Percentiles rank a stretch among this genome's conserved stretches.
Conservation (phyloP, 2,113 vertebrate genomes). For the Cryptomyrus ogoouensis region DNA sequence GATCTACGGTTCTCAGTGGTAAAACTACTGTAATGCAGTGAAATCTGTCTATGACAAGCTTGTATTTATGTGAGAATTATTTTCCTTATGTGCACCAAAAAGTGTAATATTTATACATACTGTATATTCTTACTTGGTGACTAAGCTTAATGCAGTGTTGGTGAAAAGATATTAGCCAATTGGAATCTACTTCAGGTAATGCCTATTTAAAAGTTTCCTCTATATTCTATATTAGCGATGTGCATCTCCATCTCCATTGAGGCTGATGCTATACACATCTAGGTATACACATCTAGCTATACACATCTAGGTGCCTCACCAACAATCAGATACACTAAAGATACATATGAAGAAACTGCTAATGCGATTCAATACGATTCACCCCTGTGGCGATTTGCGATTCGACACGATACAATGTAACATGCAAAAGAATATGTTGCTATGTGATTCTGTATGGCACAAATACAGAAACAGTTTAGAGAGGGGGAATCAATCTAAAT, state of each 20-base stretch:
- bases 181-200: neutral
- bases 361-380: neutral
- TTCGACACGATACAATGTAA: neutral
- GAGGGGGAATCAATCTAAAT: neutral
- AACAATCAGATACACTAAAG: neutral
- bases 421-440: neutral
- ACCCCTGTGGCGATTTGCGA: neutral
- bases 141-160: neutral
- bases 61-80: neutral
- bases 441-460: neutral
- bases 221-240: neutral
- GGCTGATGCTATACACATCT: neutral
- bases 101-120: neutral
- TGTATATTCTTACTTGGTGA: neutral
- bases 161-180: neutral
- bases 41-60: neutral
- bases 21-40: neutral
- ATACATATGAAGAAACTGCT: neutral
- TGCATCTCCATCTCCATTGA: neutral
- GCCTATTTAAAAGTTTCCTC: neutral
- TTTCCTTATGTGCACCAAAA: neutral
- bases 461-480: neutral
- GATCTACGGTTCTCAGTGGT: neutral
- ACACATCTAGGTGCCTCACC: neutral
- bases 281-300: neutral